Evolutionary conservation across 2,113 vertebrate genomes (phyloP), one percentile per base, ranked within the genome.

Genomic region (Turdus rufiventris): DNA sequence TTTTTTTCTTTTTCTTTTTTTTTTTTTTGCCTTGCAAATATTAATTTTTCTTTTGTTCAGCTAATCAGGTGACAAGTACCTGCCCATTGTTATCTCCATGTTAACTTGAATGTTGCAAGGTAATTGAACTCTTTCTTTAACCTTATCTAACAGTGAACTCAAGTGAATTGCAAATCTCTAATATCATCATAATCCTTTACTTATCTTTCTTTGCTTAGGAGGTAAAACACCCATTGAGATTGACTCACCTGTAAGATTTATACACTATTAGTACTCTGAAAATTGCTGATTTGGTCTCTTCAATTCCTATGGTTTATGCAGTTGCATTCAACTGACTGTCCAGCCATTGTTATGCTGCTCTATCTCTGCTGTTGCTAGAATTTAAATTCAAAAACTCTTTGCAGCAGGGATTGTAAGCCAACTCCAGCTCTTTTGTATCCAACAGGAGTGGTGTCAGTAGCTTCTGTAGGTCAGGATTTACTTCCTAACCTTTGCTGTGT

Each of bases 41-140:
- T 4, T 93, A 1, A 9, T 85, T 87, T 72, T 87, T 72, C 70
- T 79, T 94, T 89, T 91, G 66, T 91, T 75, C 89, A 40, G 23
- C 65, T 92, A 76, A 88, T 96, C 75, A 40, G 43, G 54, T 78
- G 83, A 66, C 63, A 88, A 89, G 50, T 51, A 70, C 19, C 54
- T 93, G 51, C 54, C 67, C 31, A 24, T 76, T 94, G 58, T 95
- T 89, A 89, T 79, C 71, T 83, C 51, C 26, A 3, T 83, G 78
- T 91, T 85, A 93, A 77, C 51, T 40, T 66, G 65, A 90, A 40
- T 40, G 38, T 70, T 73, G 47, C 33, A 8, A 19, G 0, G 0
- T 80, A 91, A 85, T 77, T 79, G 85, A 93, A 79, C 74, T 82
- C 67, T 58, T 91, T 84, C 84, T 95, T 89, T 85, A 85, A 79